Conservation (phyloP, 1,140 invertebrate genomes). For the Harpegnathos saltator region DNA sequence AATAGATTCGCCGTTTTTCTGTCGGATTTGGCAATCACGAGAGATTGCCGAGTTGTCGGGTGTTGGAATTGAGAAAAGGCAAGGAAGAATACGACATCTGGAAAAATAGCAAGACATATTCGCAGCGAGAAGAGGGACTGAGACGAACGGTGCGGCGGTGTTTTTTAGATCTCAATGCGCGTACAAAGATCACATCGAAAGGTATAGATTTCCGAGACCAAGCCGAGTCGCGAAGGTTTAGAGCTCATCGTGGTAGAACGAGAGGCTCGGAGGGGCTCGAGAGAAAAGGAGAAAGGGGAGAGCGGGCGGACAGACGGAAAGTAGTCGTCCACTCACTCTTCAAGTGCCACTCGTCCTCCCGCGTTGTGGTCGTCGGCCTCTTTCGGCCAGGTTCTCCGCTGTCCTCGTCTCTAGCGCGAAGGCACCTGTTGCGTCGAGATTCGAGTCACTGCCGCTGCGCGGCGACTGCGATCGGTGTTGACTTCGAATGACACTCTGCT, state of each 20-base stretch:
- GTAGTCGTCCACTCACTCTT: slow-evolving; percentile 36
- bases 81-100: no score
- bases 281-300: not conserved
- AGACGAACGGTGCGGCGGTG: no score
- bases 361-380: slow-evolving; percentile 3
- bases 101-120: no score
- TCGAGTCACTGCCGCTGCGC: slow-evolving; percentile 63
- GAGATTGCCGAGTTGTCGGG: no score
- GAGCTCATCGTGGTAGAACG: not conserved
- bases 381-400: slow-evolving; percentile 22
- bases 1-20: no score
- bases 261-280: not conserved
- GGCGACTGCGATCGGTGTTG: slow-evolving; percentile 49
- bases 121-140: no score
- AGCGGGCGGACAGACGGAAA: slow-evolving; percentile 13
- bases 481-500: not conserved
- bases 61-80: no score
- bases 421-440: slow-evolving; percentile 70
- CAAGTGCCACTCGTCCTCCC: not conserved
- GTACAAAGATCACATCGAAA: not conserved
- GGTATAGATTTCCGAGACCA: not conserved
- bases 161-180: not conserved
- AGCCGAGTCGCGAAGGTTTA: not conserved
- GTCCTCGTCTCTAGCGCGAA: slow-evolving; percentile 18
- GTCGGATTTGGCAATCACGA: no score